Evolutionary conservation across 2,888 invertebrate genomes (phyloP), one percentile per base, ranked within the genome.

Genomic region (Poecilobothrus nobilitatus): DNA sequence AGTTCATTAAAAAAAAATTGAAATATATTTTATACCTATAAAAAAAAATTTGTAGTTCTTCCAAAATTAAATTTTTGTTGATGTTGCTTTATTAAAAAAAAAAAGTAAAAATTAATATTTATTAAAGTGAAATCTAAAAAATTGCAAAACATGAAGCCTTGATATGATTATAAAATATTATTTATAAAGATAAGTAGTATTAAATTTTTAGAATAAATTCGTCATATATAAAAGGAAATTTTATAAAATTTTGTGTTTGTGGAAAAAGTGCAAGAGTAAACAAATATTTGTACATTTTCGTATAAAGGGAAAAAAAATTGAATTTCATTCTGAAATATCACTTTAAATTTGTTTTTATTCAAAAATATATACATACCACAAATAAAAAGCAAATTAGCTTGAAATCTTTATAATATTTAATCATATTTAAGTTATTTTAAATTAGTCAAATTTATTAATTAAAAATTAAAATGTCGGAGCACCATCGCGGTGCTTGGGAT

Each of bases 401-500:
- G 68, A 69, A 12, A 7, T 12, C 5, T 4, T 8, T 4, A 18
- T 62, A 20, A 20, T 62, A 10, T 62, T 62, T n/a, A n/a, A 61
- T 8, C 12, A 12, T 62, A 62, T 2, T 62, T n/a, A 20, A 20
- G 7, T 4, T 62, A 20, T 20, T 65, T 27, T 65, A 67, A 6
- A 68, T 27, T 27, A 27, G 27, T 5, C 27, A 27, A 27, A 27
- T 27, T 27, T 27, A 27, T 27, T 67, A 68, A 66, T 67, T 27
- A 12, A 20, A 41, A 21, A 22, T 68, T 67, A 76, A 75, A 73
- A 87, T 87, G 87, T 87, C 87, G 83, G 87, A 87, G 82, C 86
- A 87, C 82, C 86, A 86, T 81, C 84, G 86, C 77, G 86, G 86
- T 79, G 84, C 85, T 82, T 86, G 87, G 86, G 87, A 86, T 80